Conservation (phyloP, 1,140 invertebrate genomes). For the Zaprionus lachaisei region DNA sequence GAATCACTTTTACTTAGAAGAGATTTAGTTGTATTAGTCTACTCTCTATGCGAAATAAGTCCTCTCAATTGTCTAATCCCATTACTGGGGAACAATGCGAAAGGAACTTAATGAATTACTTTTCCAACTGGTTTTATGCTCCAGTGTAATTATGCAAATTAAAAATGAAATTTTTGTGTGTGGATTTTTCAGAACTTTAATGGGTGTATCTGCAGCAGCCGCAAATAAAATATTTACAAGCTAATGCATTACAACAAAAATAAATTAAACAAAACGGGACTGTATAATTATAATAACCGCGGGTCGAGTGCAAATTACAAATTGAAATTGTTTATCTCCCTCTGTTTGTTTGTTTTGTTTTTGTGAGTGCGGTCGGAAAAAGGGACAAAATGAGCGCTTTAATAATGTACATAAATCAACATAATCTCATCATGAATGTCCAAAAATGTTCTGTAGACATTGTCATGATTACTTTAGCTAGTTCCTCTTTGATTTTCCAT, state of each 20-base stretch:
- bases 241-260: conserved; percentile 13
- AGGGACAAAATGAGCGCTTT: conserved; percentile 14
- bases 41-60: background rate
- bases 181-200: background rate
- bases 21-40: background rate
- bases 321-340: conserved; percentile 23
- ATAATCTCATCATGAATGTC: conserved; percentile 27
- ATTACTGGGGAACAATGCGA: too few relatives aligned
- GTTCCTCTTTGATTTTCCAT: conserved; percentile 33
- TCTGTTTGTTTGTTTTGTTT: conserved; percentile 5
- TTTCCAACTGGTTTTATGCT: background rate
- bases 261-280: conserved; percentile 8
- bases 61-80: background rate
- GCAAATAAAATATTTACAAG: conserved; percentile 2
- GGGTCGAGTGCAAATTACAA: conserved; percentile 18
- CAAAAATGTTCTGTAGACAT: conserved; percentile 12
- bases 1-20: background rate
- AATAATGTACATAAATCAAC: conserved; percentile 40
- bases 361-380: conserved; percentile 25
- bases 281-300: conserved; percentile 1
- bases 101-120: background rate
- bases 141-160: conserved; percentile 6
- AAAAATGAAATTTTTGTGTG: conserved; percentile 2
- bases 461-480: conserved; percentile 23
- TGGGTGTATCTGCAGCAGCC: background rate